Conservation (phyloP, 1,140 invertebrate species). For the Planococcus citri region DNA sequence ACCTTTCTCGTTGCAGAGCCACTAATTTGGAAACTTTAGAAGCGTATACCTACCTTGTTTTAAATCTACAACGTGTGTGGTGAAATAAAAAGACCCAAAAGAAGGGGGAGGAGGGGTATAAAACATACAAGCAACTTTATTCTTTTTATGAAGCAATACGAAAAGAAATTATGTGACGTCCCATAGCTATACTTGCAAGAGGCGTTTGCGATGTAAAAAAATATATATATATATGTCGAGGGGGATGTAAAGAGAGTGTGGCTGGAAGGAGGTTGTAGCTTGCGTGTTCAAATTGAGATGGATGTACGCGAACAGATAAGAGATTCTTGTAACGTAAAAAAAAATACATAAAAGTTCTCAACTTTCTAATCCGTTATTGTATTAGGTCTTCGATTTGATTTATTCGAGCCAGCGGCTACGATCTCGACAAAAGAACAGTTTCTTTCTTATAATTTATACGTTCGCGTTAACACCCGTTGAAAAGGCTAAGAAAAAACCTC, state of each 20-base stretch:
- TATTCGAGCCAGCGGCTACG: neutral
- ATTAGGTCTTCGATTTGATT: conserved; percentile 7
- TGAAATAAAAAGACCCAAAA: too few relatives aligned
- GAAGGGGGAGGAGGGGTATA: too few relatives aligned
- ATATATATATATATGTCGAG: too few relatives aligned
- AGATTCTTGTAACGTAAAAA: neutral
- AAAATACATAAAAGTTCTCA: conserved; percentile 1
- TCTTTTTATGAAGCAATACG: too few relatives aligned
- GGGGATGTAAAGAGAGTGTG: too few relatives aligned
- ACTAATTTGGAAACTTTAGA: neutral
- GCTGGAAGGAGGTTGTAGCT: too few relatives aligned
- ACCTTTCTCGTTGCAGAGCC: neutral
- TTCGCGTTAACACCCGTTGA: neutral
- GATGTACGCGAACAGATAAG: neutral
- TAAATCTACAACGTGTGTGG: too few relatives aligned
- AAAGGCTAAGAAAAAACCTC: conserved; percentile 2
- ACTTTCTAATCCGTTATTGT: neutral
- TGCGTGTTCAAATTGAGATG: neutral
- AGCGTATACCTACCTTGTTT: too few relatives aligned
- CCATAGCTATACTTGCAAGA: too few relatives aligned
- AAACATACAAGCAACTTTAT: too few relatives aligned
- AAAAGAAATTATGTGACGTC: too few relatives aligned
- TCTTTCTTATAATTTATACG: neutral
- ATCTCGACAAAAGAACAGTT: conserved; percentile 5
- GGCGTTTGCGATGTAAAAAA: too few relatives aligned